These are phyloP conservation scores for Asbolus verrucosus DNA, from an alignment of 1,140 invertebrate genomes.

Conservation along the genomic window DNA sequence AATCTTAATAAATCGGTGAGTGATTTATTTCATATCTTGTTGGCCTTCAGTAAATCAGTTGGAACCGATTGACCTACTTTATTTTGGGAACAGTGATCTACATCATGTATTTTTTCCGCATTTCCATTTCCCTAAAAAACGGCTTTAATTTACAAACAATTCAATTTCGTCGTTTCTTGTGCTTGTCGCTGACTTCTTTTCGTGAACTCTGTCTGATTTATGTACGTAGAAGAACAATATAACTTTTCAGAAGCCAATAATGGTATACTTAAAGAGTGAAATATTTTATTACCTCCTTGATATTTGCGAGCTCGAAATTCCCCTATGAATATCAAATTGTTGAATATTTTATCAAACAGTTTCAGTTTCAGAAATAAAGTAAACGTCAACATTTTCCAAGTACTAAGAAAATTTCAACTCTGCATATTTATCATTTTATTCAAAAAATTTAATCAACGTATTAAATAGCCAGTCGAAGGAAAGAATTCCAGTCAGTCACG, in stretches of 20 bases:
- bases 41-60: no score
- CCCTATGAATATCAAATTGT: constrained; percentile 39
- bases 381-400: constrained; percentile 18
- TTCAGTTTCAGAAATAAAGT: constrained; percentile 24
- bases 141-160: not conserved
- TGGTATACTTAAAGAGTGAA: constrained; percentile 28
- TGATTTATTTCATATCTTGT: no score
- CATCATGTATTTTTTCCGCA: no score
- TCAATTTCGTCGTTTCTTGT: not conserved
- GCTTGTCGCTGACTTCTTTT: not conserved
- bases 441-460: no score
- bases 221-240: not conserved
- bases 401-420: not conserved
- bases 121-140: not conserved
- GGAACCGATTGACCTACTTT: no score
- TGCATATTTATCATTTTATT: no score
- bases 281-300: constrained; percentile 37
- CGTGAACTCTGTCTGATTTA: constrained; percentile 10
- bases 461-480: constrained; percentile 13
- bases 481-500: constrained; percentile 9
- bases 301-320: constrained; percentile 27
- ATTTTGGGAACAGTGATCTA: no score
- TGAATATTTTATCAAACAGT: constrained; percentile 29
- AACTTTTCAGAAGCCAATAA: constrained; percentile 29
- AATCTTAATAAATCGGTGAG: no score